Conservation (phyloP, 2,888 invertebrate genomes). For the Siphlonurus alternatus region DNA sequence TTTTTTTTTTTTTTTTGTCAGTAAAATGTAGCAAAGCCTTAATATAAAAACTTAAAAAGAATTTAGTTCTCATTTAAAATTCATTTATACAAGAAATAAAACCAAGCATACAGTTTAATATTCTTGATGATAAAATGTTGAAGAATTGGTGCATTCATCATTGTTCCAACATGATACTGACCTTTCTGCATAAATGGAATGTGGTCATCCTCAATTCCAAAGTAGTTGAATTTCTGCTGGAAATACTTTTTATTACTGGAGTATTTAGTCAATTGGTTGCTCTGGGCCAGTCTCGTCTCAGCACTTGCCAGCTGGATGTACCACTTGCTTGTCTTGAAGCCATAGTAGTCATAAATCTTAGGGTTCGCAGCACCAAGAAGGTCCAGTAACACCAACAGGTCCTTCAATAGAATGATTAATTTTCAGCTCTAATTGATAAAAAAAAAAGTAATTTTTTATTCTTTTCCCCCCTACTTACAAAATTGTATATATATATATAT, state of each 20-base stretch:
- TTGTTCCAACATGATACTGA: no score
- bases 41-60: no score
- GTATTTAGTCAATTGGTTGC: constrained; percentile 39
- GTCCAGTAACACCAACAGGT: constrained; percentile 77
- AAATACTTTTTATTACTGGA: constrained; percentile 47
- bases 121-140: no score
- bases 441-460: constrained; percentile 15
- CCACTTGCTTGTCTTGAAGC: constrained; percentile 57
- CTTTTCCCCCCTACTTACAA: no score
- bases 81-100: no score
- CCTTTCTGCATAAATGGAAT: constrained; percentile 54
- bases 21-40: no score
- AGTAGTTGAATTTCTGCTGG: constrained; percentile 38
- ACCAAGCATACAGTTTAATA: no score
- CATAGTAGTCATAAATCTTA: constrained; percentile 69
- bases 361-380: constrained; percentile 79
- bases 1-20: no score
- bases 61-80: no score
- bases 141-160: no score
- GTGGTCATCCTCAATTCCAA: constrained; percentile 84
- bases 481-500: no score
- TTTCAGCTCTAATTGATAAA: not conserved
- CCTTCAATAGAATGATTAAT: constrained; percentile 35
- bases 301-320: constrained; percentile 49
- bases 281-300: constrained; percentile 44